Conservation (phyloP, 2,888 invertebrate genomes). For the Cantharis flavilabris region DNA sequence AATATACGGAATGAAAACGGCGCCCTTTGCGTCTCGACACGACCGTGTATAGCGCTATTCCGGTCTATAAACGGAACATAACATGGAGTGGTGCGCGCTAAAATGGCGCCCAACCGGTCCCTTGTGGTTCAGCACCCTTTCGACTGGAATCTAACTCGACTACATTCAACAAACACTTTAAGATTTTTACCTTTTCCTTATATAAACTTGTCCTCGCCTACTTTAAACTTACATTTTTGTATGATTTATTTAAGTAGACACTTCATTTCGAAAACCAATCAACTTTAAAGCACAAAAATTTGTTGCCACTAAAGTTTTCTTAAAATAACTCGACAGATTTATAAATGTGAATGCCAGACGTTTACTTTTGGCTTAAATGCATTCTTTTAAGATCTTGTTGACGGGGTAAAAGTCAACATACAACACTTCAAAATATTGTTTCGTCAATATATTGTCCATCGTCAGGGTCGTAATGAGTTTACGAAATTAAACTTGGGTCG, state of each 20-base stretch:
- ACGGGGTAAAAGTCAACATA: neutral
- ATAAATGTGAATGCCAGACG: neutral
- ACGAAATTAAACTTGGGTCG: neutral
- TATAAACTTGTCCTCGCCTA: neutral
- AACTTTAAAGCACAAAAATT: neutral
- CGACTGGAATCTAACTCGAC: slow-evolving; percentile 23
- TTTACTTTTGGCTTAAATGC: neutral
- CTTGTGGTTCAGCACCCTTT: slow-evolving; percentile 45
- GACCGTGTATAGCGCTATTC: slow-evolving; percentile 54
- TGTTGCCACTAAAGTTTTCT: neutral
- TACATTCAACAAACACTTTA: slow-evolving; percentile 18
- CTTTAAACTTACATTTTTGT: neutral
- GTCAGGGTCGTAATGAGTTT: neutral
- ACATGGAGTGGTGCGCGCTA: slow-evolving; percentile 48
- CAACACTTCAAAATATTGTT: neutral
- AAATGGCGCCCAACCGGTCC: slow-evolving; percentile 51
- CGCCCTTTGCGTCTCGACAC: slow-evolving; percentile 53
- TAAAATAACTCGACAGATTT: neutral
- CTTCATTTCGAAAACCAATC: neutral
- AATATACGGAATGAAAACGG: slow-evolving; percentile 54
- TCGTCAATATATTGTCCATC: neutral
- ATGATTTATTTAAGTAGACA: neutral
- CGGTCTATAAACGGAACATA: slow-evolving; percentile 53
- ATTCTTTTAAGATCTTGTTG: neutral
- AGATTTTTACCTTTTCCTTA: slow-evolving; percentile 18